Conservation (phyloP, 2,797 vertebrate species). For the Apogon hyalosoma region DNA sequence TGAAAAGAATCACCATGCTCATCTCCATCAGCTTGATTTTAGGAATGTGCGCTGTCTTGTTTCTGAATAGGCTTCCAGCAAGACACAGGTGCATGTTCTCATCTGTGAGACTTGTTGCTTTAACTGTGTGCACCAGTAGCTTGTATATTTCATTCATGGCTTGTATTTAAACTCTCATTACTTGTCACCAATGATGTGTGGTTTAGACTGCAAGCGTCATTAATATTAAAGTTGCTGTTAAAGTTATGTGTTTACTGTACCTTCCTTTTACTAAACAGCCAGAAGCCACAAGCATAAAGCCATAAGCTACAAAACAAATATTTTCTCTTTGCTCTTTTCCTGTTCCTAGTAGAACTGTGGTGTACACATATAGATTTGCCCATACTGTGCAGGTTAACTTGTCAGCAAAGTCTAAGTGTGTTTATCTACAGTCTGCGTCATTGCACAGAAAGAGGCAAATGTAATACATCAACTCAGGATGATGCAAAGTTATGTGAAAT, state of each 20-base stretch:
- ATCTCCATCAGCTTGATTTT: conserved; percentile 7
- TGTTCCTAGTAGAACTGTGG: conserved; percentile 64
- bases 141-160: neutral
- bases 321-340: conserved; percentile 30
- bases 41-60: conserved; percentile 1
- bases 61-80: neutral
- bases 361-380: neutral
- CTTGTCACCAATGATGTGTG: conserved; percentile 7
- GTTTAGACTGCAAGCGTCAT: conserved; percentile 47
- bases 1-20: conserved; percentile 17
- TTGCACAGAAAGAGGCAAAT: neutral
- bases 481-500: neutral
- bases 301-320: conserved; percentile 70
- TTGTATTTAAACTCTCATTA: conserved; percentile 9
- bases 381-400: neutral
- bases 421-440: neutral
- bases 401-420: neutral
- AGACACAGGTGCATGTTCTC: conserved; percentile 39
- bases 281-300: neutral
- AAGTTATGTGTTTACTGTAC: conserved; percentile 12
- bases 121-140: conserved; percentile 2
- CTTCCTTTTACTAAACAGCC: conserved; percentile 29
- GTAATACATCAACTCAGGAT: neutral
- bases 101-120: conserved; percentile 18
- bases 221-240: conserved; percentile 11